A percentile compares a stretch with the other conserved stretches of the same genome.
phyloP scores from a whole-genome alignment of 2,888 invertebrate species.

The Philereme vetulata region DNA sequence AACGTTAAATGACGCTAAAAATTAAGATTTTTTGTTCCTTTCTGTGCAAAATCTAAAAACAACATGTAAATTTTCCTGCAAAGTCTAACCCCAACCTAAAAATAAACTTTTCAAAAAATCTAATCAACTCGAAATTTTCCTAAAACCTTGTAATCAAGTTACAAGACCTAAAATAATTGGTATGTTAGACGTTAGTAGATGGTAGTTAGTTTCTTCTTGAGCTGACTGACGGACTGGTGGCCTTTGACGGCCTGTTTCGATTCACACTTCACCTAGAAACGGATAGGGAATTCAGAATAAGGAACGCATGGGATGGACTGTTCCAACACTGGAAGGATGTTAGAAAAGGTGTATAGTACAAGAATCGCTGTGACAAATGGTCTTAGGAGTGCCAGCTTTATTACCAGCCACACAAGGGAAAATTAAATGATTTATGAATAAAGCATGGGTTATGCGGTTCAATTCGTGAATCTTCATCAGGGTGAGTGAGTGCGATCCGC shows the following conservation, averaged over 20 bases:
- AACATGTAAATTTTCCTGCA: not conserved
- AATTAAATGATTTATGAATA: too few species aligned
- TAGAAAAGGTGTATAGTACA: too few species aligned
- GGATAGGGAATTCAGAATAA: slow-evolving; percentile 26
- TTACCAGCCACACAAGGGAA: too few species aligned
- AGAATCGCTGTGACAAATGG: too few species aligned
- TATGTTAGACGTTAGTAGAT: slow-evolving; percentile 46
- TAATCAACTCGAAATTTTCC: slow-evolving; percentile 22
- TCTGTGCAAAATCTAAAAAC: not conserved
- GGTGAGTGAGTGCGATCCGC: too few species aligned
- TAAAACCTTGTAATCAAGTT: slow-evolving; percentile 11
- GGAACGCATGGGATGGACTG: slow-evolving; percentile 10
- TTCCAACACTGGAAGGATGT: too few species aligned
- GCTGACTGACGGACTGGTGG: slow-evolving; percentile 70
- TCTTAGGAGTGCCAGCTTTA: too few species aligned
- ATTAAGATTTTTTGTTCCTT: not conserved
- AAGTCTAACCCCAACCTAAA: not conserved
- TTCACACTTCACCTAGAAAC: slow-evolving; percentile 66
- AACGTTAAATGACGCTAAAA: slow-evolving; percentile 4
- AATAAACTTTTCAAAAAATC: not conserved
- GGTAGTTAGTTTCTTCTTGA: slow-evolving; percentile 68
- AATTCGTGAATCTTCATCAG: too few species aligned
- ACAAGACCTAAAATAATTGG: slow-evolving; percentile 11
- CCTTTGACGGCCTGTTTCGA: slow-evolving; percentile 64
- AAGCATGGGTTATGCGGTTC: too few species aligned